A percentile compares a stretch with the other conserved stretches of the same genome.
Conservation (phyloP, 2,113 vertebrate species). For the Ramphastos sulfuratus region DNA sequence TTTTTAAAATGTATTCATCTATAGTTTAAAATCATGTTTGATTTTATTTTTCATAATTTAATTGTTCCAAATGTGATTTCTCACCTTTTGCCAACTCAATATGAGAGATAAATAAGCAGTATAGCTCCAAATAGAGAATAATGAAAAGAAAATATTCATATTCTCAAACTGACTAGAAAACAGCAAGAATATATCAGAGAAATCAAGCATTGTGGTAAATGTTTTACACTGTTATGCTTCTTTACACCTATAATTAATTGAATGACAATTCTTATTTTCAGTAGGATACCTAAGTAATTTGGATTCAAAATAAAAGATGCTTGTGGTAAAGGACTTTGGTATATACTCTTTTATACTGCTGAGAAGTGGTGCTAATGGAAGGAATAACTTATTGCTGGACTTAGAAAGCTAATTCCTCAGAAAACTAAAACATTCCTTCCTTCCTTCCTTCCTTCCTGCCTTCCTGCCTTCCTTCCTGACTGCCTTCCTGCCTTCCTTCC, state of each 20-base stretch:
- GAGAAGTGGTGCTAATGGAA: background rate
- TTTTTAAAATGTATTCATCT: background rate
- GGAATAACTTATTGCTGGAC: background rate
- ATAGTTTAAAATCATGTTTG: background rate
- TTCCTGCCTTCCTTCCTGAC: no score
- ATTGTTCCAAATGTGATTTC: background rate
- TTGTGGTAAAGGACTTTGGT: background rate
- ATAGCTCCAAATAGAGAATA: conserved; percentile 21
- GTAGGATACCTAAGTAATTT: conserved; percentile 14
- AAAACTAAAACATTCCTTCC: no score
- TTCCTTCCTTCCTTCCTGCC: no score
- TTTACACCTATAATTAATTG: conserved; percentile 67
- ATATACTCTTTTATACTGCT: background rate
- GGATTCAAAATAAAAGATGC: conserved; percentile 27
- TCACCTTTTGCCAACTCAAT: background rate
- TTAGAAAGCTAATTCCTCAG: background rate
- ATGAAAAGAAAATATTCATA: conserved; percentile 48
- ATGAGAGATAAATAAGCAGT: background rate
- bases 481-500: no score
- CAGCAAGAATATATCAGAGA: conserved; percentile 45
- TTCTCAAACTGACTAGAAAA: conserved; percentile 47
- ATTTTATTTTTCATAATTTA: conserved; percentile 15
- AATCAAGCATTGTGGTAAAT: conserved; percentile 46
- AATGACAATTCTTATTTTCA: conserved; percentile 62
- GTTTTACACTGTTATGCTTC: conserved; percentile 55